Evolutionary conservation across 2,888 invertebrate species (phyloP).

Genomic region (Endotricha flammealis): DNA sequence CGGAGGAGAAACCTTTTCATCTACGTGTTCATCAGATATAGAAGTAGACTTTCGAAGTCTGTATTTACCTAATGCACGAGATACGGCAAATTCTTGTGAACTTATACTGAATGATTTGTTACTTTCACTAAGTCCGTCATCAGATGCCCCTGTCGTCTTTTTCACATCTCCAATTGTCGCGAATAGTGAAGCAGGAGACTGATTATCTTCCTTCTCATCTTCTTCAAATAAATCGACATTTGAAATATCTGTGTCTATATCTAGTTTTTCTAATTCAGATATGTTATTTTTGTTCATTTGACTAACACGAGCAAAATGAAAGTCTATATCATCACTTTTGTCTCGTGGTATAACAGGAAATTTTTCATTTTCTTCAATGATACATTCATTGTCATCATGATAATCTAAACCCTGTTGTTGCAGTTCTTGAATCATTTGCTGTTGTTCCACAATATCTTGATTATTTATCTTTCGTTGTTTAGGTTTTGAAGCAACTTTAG

Average conservation of each 20-base stretch:
- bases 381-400: conserved; percentile 47
- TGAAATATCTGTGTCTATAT: conserved; percentile 78
- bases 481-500: conserved; percentile 76
- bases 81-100: conserved; percentile 91
- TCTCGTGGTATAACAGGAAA: conserved; percentile 53
- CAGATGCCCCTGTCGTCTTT: conserved; percentile 78
- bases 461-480: conserved; percentile 67
- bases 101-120: conserved; percentile 79
- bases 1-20: conserved; percentile 63
- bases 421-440: conserved; percentile 66
- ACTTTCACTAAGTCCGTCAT: conserved; percentile 78
- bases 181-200: conserved; percentile 83
- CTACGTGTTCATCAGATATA: conserved; percentile 82
- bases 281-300: conserved; percentile 73
- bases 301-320: conserved; percentile 74
- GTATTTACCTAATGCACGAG: conserved; percentile 88
- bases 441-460: conserved; percentile 71
- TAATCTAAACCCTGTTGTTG: conserved; percentile 66
- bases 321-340: conserved; percentile 72
- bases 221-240: conserved; percentile 80
- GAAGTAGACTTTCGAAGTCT: conserved; percentile 85
- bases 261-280: conserved; percentile 70
- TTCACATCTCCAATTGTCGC: conserved; percentile 87
- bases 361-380: conserved; percentile 58
- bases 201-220: conserved; percentile 78